Conservation (phyloP, 2,113 vertebrate species). For the Oryzias woworae region DNA sequence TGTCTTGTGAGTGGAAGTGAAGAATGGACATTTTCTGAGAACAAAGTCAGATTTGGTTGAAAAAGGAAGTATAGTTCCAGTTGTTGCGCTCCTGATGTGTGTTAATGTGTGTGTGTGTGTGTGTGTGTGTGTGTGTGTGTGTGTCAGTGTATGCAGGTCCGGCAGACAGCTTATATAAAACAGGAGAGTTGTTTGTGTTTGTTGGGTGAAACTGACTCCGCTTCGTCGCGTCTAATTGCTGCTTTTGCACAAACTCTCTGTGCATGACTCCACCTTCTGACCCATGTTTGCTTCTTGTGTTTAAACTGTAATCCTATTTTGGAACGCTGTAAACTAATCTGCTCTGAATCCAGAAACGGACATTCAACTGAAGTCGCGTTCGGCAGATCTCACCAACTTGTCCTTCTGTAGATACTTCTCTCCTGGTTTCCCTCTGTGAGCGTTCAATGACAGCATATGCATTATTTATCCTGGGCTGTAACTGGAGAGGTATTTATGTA, state of each 20-base stretch:
- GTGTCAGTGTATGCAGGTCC: neutral
- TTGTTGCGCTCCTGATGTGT: neutral
- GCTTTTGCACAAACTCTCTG: constrained; percentile 31
- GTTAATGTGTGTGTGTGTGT: neutral
- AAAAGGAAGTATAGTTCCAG: neutral
- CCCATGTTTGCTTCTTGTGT: constrained; percentile 31
- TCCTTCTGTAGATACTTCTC: neutral
- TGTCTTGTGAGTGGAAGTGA: too few relatives aligned
- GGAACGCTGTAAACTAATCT: constrained; percentile 4
- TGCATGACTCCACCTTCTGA: constrained; percentile 7
- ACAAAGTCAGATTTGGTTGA: neutral
- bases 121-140: too few relatives aligned
- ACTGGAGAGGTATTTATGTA: constrained; percentile 29
- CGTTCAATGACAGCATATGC: neutral
- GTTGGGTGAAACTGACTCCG: constrained; percentile 15
- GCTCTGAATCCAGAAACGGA: neutral
- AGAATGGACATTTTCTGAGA: too few relatives aligned
- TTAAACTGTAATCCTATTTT: constrained; percentile 30
- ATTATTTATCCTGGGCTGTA: constrained; percentile 15
- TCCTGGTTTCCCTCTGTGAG: neutral
- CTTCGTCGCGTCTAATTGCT: constrained; percentile 36
- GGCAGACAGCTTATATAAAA: constrained; percentile 11
- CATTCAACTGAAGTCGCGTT: neutral
- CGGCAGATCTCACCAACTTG: neutral
- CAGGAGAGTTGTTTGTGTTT: constrained; percentile 16